Base-by-base conservation (phyloP, 2,113 vertebrate species). In the Proteles cristata region DNA sequence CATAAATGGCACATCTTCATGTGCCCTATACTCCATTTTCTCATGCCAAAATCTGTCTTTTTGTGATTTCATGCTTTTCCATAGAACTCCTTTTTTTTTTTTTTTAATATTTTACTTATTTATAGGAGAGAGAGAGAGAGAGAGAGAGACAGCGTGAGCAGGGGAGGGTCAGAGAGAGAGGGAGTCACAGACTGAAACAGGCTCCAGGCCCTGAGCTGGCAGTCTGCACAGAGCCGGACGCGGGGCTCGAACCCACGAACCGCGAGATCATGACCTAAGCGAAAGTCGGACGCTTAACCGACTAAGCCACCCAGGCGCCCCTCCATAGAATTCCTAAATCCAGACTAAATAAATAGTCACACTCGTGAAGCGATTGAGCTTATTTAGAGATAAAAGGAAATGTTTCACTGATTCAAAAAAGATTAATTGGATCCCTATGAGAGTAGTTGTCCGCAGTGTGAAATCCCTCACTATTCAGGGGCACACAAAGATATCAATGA, bases 321-420 rank as follows among this genome's bases (percentile, higher is more conserved):
- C n/a, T 43, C 26, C 89, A 14, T 35, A 76, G 21, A 84, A 76
- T 53, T 81, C 31, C 43, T 80, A 66, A 61, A 85, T 81, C 92
- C 81, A 61, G 23, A 90, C 48, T 80, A 90, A 96, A 95, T 77
- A 31, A 83, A 63, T 90, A 88, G 33, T 73, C 35, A 66, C 66
- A 31, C 53, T 89, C 96, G n/a, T 88, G 15, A 91, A 79, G 8
- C n/a, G 7, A 55, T 26, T 93, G 19, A 88, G 84, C 48, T 69
- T 91, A 50, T 66, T 43, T 73, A 88, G 5, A 69, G 53, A 73
- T 4, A 89, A 92, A 96, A 92, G 0, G 1, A 86, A 55, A 82
- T 50, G 55, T 58, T 88, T 66, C 8, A 68, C 71, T 89, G 28
- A 91, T 85, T 93, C 26, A 63, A 55, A 63, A 84, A 86, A 63